Conservation (phyloP, 1,140 invertebrate species). For the Cephus cinctus region DNA sequence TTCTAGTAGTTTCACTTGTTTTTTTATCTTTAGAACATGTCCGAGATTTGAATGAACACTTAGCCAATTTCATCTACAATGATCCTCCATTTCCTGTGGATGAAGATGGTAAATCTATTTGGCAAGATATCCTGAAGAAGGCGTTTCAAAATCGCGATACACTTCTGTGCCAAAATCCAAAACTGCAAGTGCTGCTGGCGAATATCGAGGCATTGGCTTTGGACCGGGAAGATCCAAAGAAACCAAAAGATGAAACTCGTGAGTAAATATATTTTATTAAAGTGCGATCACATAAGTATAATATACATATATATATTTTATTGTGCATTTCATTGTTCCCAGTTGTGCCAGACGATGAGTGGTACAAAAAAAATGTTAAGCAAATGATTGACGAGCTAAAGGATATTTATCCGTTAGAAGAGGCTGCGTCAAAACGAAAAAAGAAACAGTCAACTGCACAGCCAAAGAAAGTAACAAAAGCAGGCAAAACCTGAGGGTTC, state of each 20-base stretch:
- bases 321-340: too few species aligned
- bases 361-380: too few species aligned
- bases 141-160: constrained; percentile 14
- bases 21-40: constrained; percentile 16
- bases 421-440: too few species aligned
- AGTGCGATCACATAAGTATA: too few species aligned
- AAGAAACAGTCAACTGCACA: too few species aligned
- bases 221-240: constrained; percentile 8
- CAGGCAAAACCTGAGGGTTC: too few species aligned
- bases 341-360: too few species aligned
- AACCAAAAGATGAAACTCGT: constrained; percentile 13
- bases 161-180: constrained; percentile 23
- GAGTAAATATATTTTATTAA: too few species aligned
- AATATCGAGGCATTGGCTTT: constrained; percentile 29
- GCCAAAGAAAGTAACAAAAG: too few species aligned
- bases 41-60: constrained; percentile 3
- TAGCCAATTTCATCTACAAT: neutral
- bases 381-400: too few species aligned
- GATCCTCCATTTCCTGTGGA: constrained; percentile 3
- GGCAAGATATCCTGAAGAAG: constrained; percentile 22
- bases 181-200: constrained; percentile 12
- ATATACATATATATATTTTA: too few species aligned
- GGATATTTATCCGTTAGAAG: too few species aligned
- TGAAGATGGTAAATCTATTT: constrained; percentile 3
- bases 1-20: neutral